Evolutionary conservation across 2,797 vertebrate species (phyloP), one percentile per base, ranked within the genome.

Genomic region (Carapus acus): DNA sequence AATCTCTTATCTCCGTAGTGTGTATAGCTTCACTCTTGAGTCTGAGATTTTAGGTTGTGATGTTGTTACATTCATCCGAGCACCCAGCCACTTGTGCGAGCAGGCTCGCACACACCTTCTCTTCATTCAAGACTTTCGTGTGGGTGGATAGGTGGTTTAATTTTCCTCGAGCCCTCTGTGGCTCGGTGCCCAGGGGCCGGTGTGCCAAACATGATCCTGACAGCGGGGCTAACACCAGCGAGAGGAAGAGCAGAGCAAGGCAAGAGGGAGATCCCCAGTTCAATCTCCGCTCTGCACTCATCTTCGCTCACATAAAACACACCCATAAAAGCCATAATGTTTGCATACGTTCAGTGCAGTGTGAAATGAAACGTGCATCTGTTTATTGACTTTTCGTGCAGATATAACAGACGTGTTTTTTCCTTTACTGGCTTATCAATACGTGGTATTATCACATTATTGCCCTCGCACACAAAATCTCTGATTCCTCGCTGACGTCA

Each of bases 171-270:
- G 51, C 65, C 67, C 9, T 27, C 24, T 54, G 49, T 60, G 62
- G 67, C 65, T 60, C 7, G 37, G 59, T 57, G 62, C 60, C 74
- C 7, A 27, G 24, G 38, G 60, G 49, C 48, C 63, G 43, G 39
- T 50, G 54, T 74, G 78, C 77, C 78, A 75, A 71, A 74, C 75
- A 60, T 45, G 73, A 67, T 65, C 69, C 71, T 69, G 71, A 69
- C 73, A 73, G 74, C 78, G 76, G 60, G 75, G 54, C 62, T 72
- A 76, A 75, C 78, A 73, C 67, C 49, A 62, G 58, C 51, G 69
- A 74, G 39, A 49, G 76, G 67, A 65, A 51, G 53, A 75, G 66
- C 27, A 48, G 24, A 5, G 24, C 9, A 9, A 5, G 24, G 24
- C 24, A 27, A 9, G 24, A 27, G 24, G 24, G 24, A 27, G 24